Conservation (phyloP, 2,113 vertebrate genomes). For the Chlorodrepanis virens region DNA sequence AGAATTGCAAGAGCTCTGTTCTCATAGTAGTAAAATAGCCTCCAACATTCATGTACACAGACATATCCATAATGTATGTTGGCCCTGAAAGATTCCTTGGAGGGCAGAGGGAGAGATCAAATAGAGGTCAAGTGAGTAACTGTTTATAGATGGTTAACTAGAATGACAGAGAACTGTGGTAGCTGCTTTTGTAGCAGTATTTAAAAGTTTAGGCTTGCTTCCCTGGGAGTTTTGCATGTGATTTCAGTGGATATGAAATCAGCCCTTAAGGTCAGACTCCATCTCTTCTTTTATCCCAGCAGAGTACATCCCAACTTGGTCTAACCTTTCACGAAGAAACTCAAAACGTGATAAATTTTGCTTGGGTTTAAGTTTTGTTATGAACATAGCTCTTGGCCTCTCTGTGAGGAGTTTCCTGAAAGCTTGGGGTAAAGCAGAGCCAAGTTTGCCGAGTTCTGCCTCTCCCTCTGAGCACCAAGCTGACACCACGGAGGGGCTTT, state of each 20-base stretch:
- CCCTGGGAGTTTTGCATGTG: neutral
- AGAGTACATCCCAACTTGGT: neutral
- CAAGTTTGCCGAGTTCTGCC: neutral
- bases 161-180: slow-evolving; percentile 39
- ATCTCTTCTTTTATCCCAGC: slow-evolving; percentile 17
- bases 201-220: slow-evolving; percentile 33
- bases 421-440: slow-evolving; percentile 34
- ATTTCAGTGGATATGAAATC: slow-evolving; percentile 12
- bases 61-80: slow-evolving; percentile 14
- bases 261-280: slow-evolving; percentile 10
- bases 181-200: slow-evolving; percentile 28
- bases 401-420: slow-evolving; percentile 27
- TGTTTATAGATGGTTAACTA: slow-evolving; percentile 58
- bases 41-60: neutral
- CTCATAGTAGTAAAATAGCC: neutral
- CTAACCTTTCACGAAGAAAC: slow-evolving; percentile 47
- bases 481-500: neutral
- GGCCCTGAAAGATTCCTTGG: slow-evolving; percentile 41
- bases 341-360: slow-evolving; percentile 34
- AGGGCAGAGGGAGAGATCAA: slow-evolving; percentile 46
- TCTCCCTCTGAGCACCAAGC: neutral
- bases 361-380: slow-evolving; percentile 35
- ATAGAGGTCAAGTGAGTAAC: slow-evolving; percentile 60
- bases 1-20: neutral
- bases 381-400: slow-evolving; percentile 8